Percentiles rank a stretch among this genome's conserved stretches.
These are phyloP conservation scores for Ascidia mentula DNA, from an alignment of 23 tunicate species.

Conservation along the genomic window DNA sequence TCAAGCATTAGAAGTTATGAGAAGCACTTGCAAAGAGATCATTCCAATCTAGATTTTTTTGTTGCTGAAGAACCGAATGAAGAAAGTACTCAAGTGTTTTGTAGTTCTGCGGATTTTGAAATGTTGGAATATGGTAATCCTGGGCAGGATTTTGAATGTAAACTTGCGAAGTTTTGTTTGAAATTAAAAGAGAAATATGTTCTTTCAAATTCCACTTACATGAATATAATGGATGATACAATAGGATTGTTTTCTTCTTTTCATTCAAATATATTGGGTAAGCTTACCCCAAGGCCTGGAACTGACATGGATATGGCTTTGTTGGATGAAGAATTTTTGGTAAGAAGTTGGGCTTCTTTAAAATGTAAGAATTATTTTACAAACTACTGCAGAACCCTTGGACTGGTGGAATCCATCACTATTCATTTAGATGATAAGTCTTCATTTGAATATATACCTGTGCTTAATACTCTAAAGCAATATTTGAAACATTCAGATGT, in stretches of 20 bases:
- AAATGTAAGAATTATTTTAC: slow-evolving; percentile 4
- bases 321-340: slow-evolving; percentile 4
- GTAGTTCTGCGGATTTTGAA: neutral
- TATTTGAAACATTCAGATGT: slow-evolving; percentile 5
- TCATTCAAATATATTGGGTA: slow-evolving; percentile 5
- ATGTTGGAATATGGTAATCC: neutral
- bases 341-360: slow-evolving; percentile 5
- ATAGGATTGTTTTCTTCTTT: slow-evolving; percentile 11
- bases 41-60: slow-evolving; percentile 5
- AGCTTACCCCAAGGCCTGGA: neutral
- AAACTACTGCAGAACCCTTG: slow-evolving; percentile 5
- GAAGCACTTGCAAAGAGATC: slow-evolving; percentile 15
- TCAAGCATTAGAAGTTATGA: slow-evolving; percentile 20
- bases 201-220: slow-evolving; percentile 16
- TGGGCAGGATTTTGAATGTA: neutral
- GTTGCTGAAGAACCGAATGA: slow-evolving; percentile 8
- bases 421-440: neutral
- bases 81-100: neutral
- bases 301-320: slow-evolving; percentile 9
- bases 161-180: slow-evolving; percentile 1
- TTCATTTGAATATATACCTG: slow-evolving; percentile 8
- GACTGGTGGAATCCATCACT: slow-evolving; percentile 11
- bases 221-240: slow-evolving; percentile 18
- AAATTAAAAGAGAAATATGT: slow-evolving; percentile 17
- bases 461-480: slow-evolving; percentile 13